A percentile compares a stretch with the other conserved stretches of the same genome.
These are phyloP conservation scores for Melikaiella ostensackeni DNA, from an alignment of 2,888 invertebrate species.

Conservation along the genomic window DNA sequence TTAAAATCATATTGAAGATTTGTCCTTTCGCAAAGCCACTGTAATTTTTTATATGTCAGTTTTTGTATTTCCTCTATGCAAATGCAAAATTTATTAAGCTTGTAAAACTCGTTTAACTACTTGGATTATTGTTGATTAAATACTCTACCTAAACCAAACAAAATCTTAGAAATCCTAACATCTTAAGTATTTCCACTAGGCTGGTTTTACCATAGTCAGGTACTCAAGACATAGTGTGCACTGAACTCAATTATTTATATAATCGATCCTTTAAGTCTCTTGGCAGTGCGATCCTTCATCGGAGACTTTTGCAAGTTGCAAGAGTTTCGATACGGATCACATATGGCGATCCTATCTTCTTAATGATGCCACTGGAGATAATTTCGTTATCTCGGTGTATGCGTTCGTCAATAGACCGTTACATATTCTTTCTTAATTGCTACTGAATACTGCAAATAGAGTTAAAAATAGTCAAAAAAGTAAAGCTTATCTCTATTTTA, in stretches of 20 bases:
- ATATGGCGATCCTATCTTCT: slow-evolving; percentile 30
- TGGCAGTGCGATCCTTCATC: slow-evolving; percentile 3
- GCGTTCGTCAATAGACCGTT: slow-evolving; percentile 15
- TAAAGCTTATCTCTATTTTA: too few species aligned
- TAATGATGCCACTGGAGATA: slow-evolving; percentile 36
- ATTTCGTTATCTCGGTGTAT: slow-evolving; percentile 34
- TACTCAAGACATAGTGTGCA: neutral
- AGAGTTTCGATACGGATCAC: slow-evolving; percentile 23
- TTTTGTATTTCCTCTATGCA: slow-evolving; percentile 15
- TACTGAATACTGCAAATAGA: slow-evolving; percentile 3
- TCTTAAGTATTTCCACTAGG: neutral
- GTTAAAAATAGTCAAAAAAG: neutral
- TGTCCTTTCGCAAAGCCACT: too few species aligned
- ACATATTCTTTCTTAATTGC: slow-evolving; percentile 32
- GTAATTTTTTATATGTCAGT: slow-evolving; percentile 5
- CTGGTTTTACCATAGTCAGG: neutral
- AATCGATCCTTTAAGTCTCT: slow-evolving; percentile 27
- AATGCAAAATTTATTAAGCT: neutral
- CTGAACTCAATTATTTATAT: slow-evolving; percentile 24
- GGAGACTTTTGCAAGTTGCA: slow-evolving; percentile 26
- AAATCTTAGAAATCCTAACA: slow-evolving; percentile 8
- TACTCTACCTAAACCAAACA: neutral
- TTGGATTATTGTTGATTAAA: slow-evolving; percentile 20
- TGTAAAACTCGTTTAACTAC: slow-evolving; percentile 28
- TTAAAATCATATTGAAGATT: too few species aligned